Conservation (phyloP, 2,888 invertebrate species). For the Girardia tigrina region DNA sequence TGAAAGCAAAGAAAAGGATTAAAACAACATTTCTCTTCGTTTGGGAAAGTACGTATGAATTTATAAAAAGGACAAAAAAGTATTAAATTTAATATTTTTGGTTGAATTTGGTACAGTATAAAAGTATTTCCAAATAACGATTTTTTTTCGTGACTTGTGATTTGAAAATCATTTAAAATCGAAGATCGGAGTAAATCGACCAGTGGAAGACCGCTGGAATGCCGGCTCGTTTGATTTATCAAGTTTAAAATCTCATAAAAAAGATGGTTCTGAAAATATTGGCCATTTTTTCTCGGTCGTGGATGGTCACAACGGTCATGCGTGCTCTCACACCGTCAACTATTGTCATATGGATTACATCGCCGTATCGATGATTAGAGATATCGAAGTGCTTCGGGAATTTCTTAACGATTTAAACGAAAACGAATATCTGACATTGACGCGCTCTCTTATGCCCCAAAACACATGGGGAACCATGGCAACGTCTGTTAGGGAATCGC, state of each 20-base stretch:
- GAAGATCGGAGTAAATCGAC: conserved; percentile 31
- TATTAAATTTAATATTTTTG: too few relatives aligned
- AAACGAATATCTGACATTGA: neutral
- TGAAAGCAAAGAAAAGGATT: too few relatives aligned
- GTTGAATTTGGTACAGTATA: too few relatives aligned
- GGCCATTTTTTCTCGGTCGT: conserved; percentile 30
- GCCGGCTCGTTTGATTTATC: conserved; percentile 10
- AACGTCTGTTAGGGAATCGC: conserved; percentile 20
- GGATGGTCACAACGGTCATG: conserved; percentile 33
- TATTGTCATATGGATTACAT: conserved; percentile 32
- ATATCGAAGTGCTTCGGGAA: neutral
- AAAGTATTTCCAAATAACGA: too few relatives aligned
- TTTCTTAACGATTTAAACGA: neutral
- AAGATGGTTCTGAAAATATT: neutral
- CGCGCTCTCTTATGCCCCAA: neutral
- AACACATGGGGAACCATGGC: conserved; percentile 8
- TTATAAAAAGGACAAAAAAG: too few relatives aligned
- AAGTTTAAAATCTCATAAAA: neutral
- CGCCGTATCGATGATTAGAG: neutral
- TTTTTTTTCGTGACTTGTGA: too few relatives aligned
- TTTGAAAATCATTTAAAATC: too few relatives aligned
- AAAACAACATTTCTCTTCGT: too few relatives aligned
- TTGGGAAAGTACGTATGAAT: too few relatives aligned
- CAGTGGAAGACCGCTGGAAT: conserved; percentile 33
- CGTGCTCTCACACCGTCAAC: conserved; percentile 35